phyloP scores from a whole-genome alignment of 2,888 invertebrate genomes.

The Drosophila emarginata region DNA sequence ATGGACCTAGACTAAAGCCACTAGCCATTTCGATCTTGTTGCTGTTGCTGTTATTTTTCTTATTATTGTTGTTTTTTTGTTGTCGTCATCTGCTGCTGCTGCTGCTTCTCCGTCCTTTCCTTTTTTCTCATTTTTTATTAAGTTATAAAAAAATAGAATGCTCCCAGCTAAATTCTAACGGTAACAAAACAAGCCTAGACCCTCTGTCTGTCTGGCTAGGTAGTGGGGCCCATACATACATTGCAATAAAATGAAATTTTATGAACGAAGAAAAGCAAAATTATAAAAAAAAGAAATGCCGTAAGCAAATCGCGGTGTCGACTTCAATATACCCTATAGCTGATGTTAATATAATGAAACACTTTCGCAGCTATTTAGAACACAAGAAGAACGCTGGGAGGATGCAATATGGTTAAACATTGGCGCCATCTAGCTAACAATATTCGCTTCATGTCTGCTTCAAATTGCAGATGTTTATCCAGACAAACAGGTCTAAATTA shows the following conservation, averaged over 20 bases:
- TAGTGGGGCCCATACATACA: constrained; percentile 38
- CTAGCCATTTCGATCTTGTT: not conserved
- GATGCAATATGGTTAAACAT: too few species aligned
- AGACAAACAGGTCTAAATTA: constrained; percentile 7
- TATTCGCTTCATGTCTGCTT: too few species aligned
- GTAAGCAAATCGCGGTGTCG: constrained; percentile 17
- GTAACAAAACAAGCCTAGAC: constrained; percentile 35
- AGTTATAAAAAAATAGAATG: constrained; percentile 65
- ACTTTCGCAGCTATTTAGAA: too few species aligned
- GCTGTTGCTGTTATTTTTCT: not conserved
- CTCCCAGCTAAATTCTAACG: constrained; percentile 55
- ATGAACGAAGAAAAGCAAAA: constrained; percentile 50
- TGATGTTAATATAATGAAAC: too few species aligned
- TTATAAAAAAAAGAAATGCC: constrained; percentile 36
- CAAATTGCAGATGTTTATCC: too few species aligned
- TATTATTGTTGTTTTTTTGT: not conserved
- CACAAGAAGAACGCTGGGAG: too few species aligned
- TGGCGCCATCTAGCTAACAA: too few species aligned
- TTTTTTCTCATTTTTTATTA: constrained; percentile 50
- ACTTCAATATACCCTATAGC: not conserved
- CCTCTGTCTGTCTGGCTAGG: not conserved
- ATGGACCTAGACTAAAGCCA: not conserved
- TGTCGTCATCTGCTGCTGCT: not conserved
- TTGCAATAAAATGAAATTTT: constrained; percentile 75
- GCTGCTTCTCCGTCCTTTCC: constrained; percentile 48